Base-by-base conservation (phyloP, 2,888 invertebrate species). In the Tridacna crocea region DNA sequence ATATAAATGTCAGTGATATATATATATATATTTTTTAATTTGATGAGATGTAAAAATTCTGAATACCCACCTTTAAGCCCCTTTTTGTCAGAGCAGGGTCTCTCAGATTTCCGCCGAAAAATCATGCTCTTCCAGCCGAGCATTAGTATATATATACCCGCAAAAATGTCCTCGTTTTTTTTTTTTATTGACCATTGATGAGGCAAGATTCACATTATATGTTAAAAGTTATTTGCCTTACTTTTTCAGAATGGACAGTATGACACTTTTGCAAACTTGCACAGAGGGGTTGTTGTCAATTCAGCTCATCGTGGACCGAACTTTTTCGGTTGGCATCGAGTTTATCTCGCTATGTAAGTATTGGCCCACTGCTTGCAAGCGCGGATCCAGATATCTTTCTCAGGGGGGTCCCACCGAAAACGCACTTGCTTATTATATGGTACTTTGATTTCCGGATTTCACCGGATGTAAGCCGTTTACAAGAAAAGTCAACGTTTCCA, bases 301-400 rank as follows among this genome's bases (percentile, higher is more conserved):
- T 75, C 79, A 0, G 90, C 90, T 8, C 92, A 92, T 72, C 83
- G 80, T 12, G 92, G 92, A n/a, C 88, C 90, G 1, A 88, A 89
- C 27, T 92, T 92, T 60, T 78, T 88, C 46, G 88, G 90, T 0
- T 92, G 91, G 91, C 90, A 92, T 76, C 79, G 90, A n/a, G 72
- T 90, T 19, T 92, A 88, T 78, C 75, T 90, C 0, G 75, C 90
- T 17, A 66, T 92, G 92, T 92, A 85, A 89, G 90, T 87, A 63
- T 4, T 24, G 24, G 13, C 15, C 17, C 11, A 63, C 2, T 55
- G 17, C n/a, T 10, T 51, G 17, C 12, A 12, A 61, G 10, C 13
- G 15, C 11, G 10, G 61, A 61, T n/a, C 13, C 13, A 61, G n/a
- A 10, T 11, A 13, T 13, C 22, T n/a, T n/a, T n/a, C n/a, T n/a